A percentile compares a stretch with the other conserved stretches of the same genome.
These are phyloP conservation scores for Labia minor DNA, from an alignment of 2,888 invertebrate genomes.

Conservation along the genomic window DNA sequence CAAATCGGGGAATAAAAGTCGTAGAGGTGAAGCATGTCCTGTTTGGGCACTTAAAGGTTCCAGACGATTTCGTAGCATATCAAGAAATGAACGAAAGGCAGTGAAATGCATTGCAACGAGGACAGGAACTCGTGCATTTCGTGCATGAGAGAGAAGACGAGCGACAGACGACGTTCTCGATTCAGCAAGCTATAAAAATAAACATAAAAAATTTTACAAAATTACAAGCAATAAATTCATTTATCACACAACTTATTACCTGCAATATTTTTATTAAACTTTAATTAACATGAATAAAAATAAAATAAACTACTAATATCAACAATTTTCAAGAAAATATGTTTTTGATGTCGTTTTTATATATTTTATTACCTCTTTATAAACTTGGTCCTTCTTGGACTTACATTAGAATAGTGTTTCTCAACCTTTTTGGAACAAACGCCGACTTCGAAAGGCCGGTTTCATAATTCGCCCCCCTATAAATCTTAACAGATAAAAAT, in stretches of 20 bases:
- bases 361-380: too few relatives aligned
- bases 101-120: not conserved
- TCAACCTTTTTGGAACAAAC: too few relatives aligned
- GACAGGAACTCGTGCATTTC: not conserved
- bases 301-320: too few relatives aligned
- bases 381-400: too few relatives aligned
- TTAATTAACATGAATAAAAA: too few relatives aligned
- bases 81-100: not conserved
- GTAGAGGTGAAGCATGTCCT: not conserved
- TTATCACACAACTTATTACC: not conserved
- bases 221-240: not conserved
- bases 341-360: too few relatives aligned
- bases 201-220: not conserved
- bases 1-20: not conserved
- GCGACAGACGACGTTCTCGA: not conserved
- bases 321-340: too few relatives aligned
- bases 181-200: not conserved
- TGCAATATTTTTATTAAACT: not conserved
- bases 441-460: too few relatives aligned
- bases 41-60: not conserved
- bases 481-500: too few relatives aligned
- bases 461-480: too few relatives aligned
- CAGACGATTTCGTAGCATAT: not conserved
- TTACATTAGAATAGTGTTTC: too few relatives aligned
- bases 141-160: not conserved